Conservation (phyloP, 2,888 invertebrate genomes). For the Drosophila percnosoma region DNA sequence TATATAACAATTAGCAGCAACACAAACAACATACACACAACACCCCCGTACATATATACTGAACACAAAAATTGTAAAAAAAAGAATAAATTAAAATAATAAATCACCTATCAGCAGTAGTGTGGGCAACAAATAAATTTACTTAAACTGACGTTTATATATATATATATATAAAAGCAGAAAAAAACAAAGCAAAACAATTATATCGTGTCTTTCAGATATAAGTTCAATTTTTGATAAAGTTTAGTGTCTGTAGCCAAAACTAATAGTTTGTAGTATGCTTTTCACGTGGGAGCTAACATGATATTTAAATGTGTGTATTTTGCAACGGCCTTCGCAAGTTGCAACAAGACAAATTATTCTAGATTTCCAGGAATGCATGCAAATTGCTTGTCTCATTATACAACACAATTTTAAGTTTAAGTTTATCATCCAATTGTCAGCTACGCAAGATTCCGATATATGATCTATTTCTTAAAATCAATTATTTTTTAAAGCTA, state of each 20-base stretch:
- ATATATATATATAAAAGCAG: neutral
- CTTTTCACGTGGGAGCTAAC: conserved; percentile 44
- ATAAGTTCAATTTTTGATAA: conserved; percentile 47
- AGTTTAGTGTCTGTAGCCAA: conserved; percentile 54
- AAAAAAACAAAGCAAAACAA: conserved; percentile 28
- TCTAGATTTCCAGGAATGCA: conserved; percentile 48
- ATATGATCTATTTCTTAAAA: conserved; percentile 39
- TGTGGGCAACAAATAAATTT: conserved; percentile 53
- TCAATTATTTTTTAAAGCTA: conserved; percentile 26
- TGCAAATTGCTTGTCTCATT: conserved; percentile 53
- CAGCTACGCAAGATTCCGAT: conserved; percentile 48
- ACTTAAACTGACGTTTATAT: conserved; percentile 47
- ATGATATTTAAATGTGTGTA: conserved; percentile 40
- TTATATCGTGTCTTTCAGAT: conserved; percentile 50
- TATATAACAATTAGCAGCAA: conserved; percentile 53
- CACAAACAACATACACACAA: conserved; percentile 7
- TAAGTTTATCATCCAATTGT: conserved; percentile 43
- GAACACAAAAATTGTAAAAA: conserved; percentile 51
- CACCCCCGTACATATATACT: conserved; percentile 33
- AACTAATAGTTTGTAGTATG: conserved; percentile 52
- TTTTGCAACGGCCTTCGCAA: conserved; percentile 29
- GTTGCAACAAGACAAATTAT: conserved; percentile 17
- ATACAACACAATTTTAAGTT: conserved; percentile 43
- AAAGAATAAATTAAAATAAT: conserved; percentile 15
- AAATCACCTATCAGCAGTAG: conserved; percentile 47